Conservation (phyloP, 2,888 invertebrate species). For the Lasiommata megera region DNA sequence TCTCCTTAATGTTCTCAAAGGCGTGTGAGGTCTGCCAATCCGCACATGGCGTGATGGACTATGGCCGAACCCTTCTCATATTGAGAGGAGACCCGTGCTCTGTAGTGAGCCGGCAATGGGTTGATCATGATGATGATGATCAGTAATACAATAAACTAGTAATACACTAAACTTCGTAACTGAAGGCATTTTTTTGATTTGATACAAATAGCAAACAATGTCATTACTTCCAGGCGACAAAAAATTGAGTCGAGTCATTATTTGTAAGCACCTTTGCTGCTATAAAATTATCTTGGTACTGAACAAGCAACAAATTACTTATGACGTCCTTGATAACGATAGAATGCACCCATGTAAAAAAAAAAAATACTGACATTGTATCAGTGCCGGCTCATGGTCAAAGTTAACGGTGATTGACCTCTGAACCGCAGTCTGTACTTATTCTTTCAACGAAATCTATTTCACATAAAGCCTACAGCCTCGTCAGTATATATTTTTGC, state of each 20-base stretch:
- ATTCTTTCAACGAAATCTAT: conserved; percentile 51
- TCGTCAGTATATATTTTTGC: too few relatives aligned
- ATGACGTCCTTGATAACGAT: conserved; percentile 12
- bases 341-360: conserved; percentile 36
- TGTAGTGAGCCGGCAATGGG: too few relatives aligned
- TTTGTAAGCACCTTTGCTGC: not conserved
- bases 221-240: not conserved
- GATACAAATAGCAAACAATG: not conserved
- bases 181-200: too few relatives aligned
- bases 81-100: too few relatives aligned
- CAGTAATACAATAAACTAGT: too few relatives aligned
- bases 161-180: too few relatives aligned
- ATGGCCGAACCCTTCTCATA: too few relatives aligned
- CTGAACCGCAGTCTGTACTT: conserved; percentile 51
- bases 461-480: conserved; percentile 42
- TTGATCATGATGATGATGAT: too few relatives aligned
- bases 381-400: conserved; percentile 33
- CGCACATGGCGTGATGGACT: too few relatives aligned
- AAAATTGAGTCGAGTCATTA: not conserved
- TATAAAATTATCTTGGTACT: not conserved
- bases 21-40: too few relatives aligned
- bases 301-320: not conserved
- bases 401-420: conserved; percentile 58
- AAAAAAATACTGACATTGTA: conserved; percentile 48
- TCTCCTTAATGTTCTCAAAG: too few relatives aligned